Evolutionary conservation across 2,113 vertebrate species (phyloP).

Genomic region (Indri indri): DNA sequence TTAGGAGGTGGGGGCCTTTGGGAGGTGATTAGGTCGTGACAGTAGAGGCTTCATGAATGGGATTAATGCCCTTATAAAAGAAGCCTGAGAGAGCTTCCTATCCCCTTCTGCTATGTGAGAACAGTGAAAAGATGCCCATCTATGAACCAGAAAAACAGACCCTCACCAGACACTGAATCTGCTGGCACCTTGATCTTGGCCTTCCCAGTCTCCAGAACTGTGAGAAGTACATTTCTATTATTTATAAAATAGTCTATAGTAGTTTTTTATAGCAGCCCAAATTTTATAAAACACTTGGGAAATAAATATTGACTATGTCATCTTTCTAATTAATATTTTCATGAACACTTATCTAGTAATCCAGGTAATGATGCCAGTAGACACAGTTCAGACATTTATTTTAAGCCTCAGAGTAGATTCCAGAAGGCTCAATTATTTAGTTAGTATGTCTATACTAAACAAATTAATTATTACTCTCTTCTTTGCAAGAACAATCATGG

Average conservation of each 20-base stretch:
- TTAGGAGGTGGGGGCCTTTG: neutral
- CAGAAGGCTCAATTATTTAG: neutral
- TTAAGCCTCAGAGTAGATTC: neutral
- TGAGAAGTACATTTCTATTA: neutral
- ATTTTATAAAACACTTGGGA: neutral
- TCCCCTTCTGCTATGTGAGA: neutral
- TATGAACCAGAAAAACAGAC: neutral
- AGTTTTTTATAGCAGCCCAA: neutral
- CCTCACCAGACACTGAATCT: neutral
- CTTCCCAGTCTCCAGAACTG: neutral
- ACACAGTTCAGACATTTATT: neutral
- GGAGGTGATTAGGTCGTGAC: neutral
- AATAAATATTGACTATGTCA: neutral
- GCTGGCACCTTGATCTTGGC: neutral
- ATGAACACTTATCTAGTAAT: neutral
- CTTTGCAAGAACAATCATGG: neutral
- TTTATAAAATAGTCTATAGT: neutral
- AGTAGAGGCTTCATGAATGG: neutral
- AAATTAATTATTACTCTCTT: neutral
- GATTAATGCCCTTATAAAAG: neutral
- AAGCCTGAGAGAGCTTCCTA: neutral
- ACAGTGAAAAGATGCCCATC: neutral
- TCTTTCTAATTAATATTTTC: constrained; percentile 35
- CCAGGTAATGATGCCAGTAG: neutral
- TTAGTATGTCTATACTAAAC: neutral